Evolutionary conservation across 2,888 invertebrate genomes (phyloP).

Genomic region (Meandrusa payeni): DNA sequence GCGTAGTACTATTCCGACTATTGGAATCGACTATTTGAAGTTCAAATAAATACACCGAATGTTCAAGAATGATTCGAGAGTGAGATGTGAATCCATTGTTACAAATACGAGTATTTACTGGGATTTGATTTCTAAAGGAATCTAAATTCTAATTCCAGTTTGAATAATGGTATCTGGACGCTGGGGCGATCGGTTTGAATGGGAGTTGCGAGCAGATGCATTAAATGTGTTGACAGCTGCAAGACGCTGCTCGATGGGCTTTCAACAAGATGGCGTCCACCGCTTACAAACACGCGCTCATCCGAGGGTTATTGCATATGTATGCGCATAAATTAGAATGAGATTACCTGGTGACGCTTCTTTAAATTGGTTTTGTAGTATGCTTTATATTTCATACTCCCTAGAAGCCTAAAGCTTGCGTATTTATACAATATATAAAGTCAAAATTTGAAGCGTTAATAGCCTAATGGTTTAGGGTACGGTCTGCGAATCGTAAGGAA

Average conservation of each 20-base stretch:
- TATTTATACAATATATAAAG: too few species aligned
- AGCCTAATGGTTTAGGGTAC: too few species aligned
- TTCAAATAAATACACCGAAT: too few species aligned
- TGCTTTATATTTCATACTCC: neutral
- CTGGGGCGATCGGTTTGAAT: constrained; percentile 10
- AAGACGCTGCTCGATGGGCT: constrained; percentile 16
- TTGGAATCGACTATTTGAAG: too few species aligned
- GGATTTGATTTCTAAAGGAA: constrained; percentile 8
- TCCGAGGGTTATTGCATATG: constrained; percentile 8
- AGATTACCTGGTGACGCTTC: constrained; percentile 10
- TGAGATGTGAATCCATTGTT: too few species aligned
- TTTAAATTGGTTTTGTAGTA: constrained; percentile 12
- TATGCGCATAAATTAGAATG: constrained; percentile 24
- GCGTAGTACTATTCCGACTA: too few species aligned
- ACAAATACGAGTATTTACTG: too few species aligned
- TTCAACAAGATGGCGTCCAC: constrained; percentile 12
- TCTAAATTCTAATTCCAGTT: constrained; percentile 10
- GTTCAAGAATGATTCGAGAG: too few species aligned
- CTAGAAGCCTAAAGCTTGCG: too few species aligned
- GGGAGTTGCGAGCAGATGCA: constrained; percentile 18
- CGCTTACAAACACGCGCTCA: constrained; percentile 15
- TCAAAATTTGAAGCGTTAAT: too few species aligned
- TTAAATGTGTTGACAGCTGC: constrained; percentile 23
- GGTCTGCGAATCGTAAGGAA: too few species aligned
- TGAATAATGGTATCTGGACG: constrained; percentile 5